These are phyloP conservation scores for Hipposideros larvatus DNA, from an alignment of 2,797 vertebrate genomes.

Conservation along the genomic window DNA sequence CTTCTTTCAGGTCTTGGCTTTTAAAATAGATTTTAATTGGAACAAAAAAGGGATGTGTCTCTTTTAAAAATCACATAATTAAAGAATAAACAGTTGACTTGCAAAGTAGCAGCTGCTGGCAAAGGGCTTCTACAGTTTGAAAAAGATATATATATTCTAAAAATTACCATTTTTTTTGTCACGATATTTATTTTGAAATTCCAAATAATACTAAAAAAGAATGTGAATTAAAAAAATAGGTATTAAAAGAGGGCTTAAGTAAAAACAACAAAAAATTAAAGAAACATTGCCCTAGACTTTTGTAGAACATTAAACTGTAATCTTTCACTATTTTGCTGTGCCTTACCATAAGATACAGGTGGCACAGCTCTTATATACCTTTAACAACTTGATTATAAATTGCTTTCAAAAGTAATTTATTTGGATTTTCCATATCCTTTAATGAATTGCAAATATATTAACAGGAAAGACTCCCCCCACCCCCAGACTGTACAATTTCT, in stretches of 20 bases:
- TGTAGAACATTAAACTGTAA: constrained; percentile 46
- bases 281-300: constrained; percentile 51
- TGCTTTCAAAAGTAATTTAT: constrained; percentile 93
- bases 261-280: constrained; percentile 39
- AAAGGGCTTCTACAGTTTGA: constrained; percentile 47
- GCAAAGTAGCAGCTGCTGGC: constrained; percentile 30
- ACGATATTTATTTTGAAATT: constrained; percentile 78
- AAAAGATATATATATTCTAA: constrained; percentile 73
- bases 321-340: constrained; percentile 60
- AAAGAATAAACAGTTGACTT: constrained; percentile 54
- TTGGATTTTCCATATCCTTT: constrained; percentile 92
- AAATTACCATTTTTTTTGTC: constrained; percentile 70
- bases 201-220: constrained; percentile 71
- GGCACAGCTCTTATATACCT: constrained; percentile 70
- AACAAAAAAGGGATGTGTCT: constrained; percentile 29
- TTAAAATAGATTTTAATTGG: constrained; percentile 27
- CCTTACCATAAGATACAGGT: constrained; percentile 69
- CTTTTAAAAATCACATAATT: constrained; percentile 48
- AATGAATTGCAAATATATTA: constrained; percentile 92
- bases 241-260: constrained; percentile 54
- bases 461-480: constrained; percentile 88
- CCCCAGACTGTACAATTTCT: constrained; percentile 90
- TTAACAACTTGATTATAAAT: constrained; percentile 79
- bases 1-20: constrained; percentile 40
- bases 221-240: constrained; percentile 53